phyloP scores from a whole-genome alignment of 2,888 invertebrate species.

The Monoplex corrugatus region DNA sequence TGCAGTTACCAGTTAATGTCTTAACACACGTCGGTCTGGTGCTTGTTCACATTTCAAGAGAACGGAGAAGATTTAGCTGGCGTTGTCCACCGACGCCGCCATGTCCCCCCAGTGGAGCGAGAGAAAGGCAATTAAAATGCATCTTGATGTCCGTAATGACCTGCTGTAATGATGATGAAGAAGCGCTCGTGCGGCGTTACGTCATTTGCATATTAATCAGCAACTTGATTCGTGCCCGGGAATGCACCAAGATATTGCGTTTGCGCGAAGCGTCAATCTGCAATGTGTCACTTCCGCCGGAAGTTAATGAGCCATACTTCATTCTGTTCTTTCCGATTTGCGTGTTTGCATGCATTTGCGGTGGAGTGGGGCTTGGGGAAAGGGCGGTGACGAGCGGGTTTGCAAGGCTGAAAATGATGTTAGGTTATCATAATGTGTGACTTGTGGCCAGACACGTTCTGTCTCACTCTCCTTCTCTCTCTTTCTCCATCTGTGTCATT shows the following conservation, averaged over 20 bases:
- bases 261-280: neutral
- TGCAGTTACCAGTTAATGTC: too few species aligned
- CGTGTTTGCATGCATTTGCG: neutral
- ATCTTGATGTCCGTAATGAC: conserved; percentile 4
- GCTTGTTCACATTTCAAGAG: conserved; percentile 20
- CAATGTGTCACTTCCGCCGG: neutral
- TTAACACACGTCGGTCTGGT: neutral
- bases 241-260: conserved; percentile 11
- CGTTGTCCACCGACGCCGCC: neutral
- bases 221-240: conserved; percentile 6
- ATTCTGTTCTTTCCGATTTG: neutral
- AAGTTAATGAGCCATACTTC: neutral
- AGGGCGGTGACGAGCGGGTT: neutral
- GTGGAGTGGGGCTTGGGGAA: neutral
- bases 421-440: neutral
- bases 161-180: conserved; percentile 9
- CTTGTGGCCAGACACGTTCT: neutral
- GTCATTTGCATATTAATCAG: conserved; percentile 18
- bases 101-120: neutral
- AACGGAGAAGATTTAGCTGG: neutral
- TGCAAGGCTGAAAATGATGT: neutral
- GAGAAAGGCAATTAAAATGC: conserved; percentile 29
- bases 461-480: neutral
- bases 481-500: too few species aligned
- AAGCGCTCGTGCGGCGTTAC: neutral